Base-by-base conservation (phyloP, 2,797 vertebrate genomes). In the Falco berigora region DNA sequence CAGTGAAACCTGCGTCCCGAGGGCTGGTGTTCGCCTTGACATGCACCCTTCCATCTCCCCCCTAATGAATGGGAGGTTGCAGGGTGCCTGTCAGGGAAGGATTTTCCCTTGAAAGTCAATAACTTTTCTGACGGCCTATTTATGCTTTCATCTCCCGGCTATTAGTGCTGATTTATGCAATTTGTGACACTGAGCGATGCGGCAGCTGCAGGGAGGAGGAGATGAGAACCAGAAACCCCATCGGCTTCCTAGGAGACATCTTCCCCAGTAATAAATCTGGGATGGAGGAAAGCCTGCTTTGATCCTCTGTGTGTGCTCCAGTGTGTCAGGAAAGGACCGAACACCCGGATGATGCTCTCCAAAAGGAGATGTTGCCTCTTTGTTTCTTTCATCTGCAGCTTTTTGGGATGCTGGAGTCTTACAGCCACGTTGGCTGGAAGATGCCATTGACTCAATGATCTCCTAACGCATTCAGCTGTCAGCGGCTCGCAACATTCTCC, bases 201-300 rank as follows among this genome's bases (percentile, higher is more conserved):
- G 2, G 89, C 90, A 87, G 92, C 94, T 96, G 56, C 63, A 11
- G 69, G 52, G 47, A 66, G 72, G 28, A 53, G 44, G 71, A 82
- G 73, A 67, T 69, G 81, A 64, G 87, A 93, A 24, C 32, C 82
- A 61, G 73, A 79, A 75, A 14, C 55, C 69, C 58, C 2, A 0
- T 36, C 9, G 88, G 82, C 69, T 94, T 91, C 62, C 62, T 36
- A 30, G 17, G 71, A 78, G 63, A 64, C 0, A 1, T 46, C n/a
- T 47, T 53, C 68, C 69, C 47, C 50, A 24, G 11, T 7, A 28
- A 92, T 50, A 81, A 94, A 86, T 75, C 76, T 38, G 5, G 28
- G 28, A 32, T 12, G 49, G 25, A 74, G 36, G 32, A 34, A 86
- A 91, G 44, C 42, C 64, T 32, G 8, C 24, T 32, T 47, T 4